Percentiles rank a stretch among this genome's conserved stretches.
Conservation (phyloP, 2,797 vertebrate species). For the Clarias pachynema region DNA sequence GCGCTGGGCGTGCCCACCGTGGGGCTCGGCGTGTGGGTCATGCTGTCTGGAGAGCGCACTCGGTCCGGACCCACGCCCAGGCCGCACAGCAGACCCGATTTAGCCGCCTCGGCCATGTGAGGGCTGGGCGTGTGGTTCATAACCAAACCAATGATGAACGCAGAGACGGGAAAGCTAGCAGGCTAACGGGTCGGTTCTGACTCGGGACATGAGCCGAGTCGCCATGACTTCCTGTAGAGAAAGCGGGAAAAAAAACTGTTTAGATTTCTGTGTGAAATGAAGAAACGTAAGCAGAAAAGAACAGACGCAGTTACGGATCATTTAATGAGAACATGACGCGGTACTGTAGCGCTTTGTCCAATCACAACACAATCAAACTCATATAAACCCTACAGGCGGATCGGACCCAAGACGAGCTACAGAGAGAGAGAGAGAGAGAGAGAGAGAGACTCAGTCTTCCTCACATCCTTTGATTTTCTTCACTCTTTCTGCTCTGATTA, state of each 20-base stretch:
- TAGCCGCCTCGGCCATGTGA: conserved; percentile 82
- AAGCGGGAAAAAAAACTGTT: neutral
- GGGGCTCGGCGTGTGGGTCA: conserved; percentile 82
- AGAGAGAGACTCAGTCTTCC: no score
- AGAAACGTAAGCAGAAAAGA: neutral
- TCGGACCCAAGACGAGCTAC: no score
- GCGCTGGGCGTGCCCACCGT: conserved; percentile 86
- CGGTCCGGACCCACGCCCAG: conserved; percentile 82
- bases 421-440: no score
- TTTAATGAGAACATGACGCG: neutral
- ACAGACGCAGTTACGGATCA: neutral
- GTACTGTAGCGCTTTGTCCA: neutral
- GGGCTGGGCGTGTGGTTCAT: conserved; percentile 92
- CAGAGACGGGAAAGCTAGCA: conserved; percentile 17
- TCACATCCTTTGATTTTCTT: no score
- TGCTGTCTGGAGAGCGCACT: conserved; percentile 80
- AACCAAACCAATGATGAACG: conserved; percentile 50
- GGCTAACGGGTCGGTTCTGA: conserved; percentile 1
- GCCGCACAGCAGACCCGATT: conserved; percentile 80
- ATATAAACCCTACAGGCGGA: neutral
- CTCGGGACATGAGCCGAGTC: conserved; percentile 19
- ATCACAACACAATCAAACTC: neutral
- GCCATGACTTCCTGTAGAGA: conserved; percentile 41
- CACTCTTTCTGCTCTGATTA: neutral
- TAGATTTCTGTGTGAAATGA: neutral